Evolutionary conservation across 2,797 vertebrate genomes (phyloP).

Genomic region (Xyrichtys novacula): DNA sequence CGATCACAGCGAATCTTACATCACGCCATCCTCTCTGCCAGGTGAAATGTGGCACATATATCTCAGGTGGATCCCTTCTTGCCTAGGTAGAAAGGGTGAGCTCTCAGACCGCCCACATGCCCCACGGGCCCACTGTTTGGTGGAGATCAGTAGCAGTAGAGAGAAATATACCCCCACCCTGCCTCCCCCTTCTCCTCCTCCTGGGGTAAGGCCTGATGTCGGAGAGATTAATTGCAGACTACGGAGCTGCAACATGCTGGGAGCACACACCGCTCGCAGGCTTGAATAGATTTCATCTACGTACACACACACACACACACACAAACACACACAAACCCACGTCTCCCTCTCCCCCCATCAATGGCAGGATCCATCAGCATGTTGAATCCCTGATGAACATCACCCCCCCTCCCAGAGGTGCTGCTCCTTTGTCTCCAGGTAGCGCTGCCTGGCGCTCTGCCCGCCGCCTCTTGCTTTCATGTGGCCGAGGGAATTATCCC

Average conservation of each 20-base stretch:
- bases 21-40: conserved; percentile 47
- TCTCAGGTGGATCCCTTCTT: conserved; percentile 66
- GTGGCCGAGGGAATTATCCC: conserved; percentile 86
- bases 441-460: conserved; percentile 83
- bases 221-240: conserved; percentile 88
- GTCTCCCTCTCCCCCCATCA: conserved; percentile 51
- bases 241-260: conserved; percentile 75
- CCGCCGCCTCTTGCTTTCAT: conserved; percentile 86
- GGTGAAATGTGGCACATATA: conserved; percentile 44
- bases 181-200: conserved; percentile 37
- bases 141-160: conserved; percentile 78
- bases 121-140: conserved; percentile 57
- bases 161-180: conserved; percentile 64
- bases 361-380: conserved; percentile 86
- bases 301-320: conserved; percentile 60
- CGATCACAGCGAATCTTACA: conserved; percentile 61
- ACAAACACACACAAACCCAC: conserved; percentile 33
- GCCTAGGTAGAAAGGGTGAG: conserved; percentile 59
- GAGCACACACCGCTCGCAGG: conserved; percentile 77
- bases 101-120: conserved; percentile 58
- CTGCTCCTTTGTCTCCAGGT: conserved; percentile 86
- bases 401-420: conserved; percentile 79
- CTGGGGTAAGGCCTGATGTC: conserved; percentile 77
- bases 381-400: conserved; percentile 85
- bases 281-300: conserved; percentile 70